Evolutionary conservation across 2,888 invertebrate species (phyloP).

Genomic region (Cephus rjabovi): DNA sequence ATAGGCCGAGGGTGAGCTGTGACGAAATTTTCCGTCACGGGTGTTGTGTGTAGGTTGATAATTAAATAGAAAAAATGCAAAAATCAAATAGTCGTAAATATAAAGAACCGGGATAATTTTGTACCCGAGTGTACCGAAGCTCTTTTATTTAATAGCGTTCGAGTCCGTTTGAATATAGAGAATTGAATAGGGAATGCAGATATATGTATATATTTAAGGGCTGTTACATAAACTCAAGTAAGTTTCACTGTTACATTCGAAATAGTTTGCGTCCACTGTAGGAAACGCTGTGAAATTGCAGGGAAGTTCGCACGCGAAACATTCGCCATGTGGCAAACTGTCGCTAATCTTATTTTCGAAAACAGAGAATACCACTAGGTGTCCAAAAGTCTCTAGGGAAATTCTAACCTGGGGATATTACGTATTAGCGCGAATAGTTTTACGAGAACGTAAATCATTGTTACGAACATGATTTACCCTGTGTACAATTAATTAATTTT

Average conservation of each 20-base stretch:
- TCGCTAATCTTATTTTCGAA: constrained; percentile 32
- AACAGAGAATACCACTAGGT: constrained; percentile 32
- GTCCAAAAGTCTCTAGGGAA: background rate
- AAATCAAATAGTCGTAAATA: background rate
- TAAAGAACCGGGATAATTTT: background rate
- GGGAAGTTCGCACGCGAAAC: background rate
- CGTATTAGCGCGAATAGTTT: background rate
- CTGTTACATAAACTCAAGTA: background rate
- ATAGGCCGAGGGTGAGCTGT: background rate
- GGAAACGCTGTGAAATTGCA: background rate
- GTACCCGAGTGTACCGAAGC: background rate
- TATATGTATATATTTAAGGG: background rate
- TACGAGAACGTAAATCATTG: background rate
- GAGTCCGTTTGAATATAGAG: background rate
- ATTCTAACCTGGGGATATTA: background rate
- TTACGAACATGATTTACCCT: no score
- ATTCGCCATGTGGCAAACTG: background rate
- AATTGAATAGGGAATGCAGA: background rate
- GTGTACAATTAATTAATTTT: background rate
- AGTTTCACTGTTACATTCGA: background rate
- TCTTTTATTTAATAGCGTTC: background rate
- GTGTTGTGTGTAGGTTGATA: background rate
- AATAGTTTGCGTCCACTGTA: background rate
- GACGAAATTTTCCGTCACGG: background rate
- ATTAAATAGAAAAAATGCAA: background rate